phyloP scores from a whole-genome alignment of 64 coral and sea anemone genomes.

The Catalaphyllia jardinei region DNA sequence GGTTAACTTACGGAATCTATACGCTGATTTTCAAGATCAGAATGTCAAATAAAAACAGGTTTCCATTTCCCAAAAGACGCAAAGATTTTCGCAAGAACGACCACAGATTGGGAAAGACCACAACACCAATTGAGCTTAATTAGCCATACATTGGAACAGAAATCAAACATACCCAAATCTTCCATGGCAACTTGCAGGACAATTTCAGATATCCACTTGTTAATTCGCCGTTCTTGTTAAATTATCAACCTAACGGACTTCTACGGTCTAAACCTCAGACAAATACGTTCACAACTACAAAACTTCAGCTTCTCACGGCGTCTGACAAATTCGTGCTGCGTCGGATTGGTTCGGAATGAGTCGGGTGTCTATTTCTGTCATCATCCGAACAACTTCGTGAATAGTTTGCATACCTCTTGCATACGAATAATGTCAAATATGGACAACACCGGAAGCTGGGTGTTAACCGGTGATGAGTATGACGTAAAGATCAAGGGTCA shows the following conservation, averaged over 20 bases:
- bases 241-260: neutral
- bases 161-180: slow-evolving; percentile 27
- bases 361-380: slow-evolving; percentile 9
- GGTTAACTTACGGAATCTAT: neutral
- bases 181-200: slow-evolving; percentile 10
- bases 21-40: neutral
- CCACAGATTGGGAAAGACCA: slow-evolving; percentile 18
- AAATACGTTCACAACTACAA: neutral
- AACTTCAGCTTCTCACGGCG: neutral
- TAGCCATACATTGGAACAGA: neutral
- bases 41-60: slow-evolving; percentile 21
- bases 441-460: slow-evolving; percentile 42
- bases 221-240: neutral
- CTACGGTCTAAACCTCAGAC: neutral
- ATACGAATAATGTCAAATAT: slow-evolving; percentile 18
- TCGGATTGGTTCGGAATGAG: slow-evolving; percentile 20
- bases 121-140: neutral
- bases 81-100: slow-evolving; percentile 5
- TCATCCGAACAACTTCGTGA: neutral
- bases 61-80: neutral
- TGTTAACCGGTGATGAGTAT: neutral
- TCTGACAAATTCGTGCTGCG: slow-evolving; percentile 4
- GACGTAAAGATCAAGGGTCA: neutral
- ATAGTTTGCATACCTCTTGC: slow-evolving; percentile 5
- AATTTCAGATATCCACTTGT: neutral